phyloP scores from a whole-genome alignment of 2,113 vertebrate species.

The Phrynosoma blainvillii region DNA sequence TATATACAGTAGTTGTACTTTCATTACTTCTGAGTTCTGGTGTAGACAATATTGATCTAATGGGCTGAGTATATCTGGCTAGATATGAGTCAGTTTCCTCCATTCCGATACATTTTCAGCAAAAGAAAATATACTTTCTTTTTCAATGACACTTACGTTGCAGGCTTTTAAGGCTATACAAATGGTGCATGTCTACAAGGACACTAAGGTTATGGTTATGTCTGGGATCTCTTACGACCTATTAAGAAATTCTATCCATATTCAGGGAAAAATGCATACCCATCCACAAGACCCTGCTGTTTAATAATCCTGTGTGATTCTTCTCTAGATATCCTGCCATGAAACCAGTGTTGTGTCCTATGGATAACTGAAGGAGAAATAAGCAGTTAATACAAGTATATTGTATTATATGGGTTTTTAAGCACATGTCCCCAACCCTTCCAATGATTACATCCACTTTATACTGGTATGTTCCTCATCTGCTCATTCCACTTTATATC shows the following conservation, averaged over 20 bases:
- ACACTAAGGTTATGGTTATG: not conserved
- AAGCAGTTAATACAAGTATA: not conserved
- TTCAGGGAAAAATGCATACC: conserved; percentile 76
- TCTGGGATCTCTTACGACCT: not conserved
- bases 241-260: not conserved
- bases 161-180: not conserved
- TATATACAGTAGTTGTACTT: too few relatives aligned
- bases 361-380: conserved; percentile 87
- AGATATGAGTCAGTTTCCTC: too few relatives aligned
- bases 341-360: conserved; percentile 96
- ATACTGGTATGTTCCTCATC: not conserved
- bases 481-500: too few relatives aligned
- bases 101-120: not conserved
- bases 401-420: not conserved
- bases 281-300: conserved; percentile 96
- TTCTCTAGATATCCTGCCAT: conserved; percentile 93
- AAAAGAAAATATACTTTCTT: not conserved
- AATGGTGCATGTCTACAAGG: not conserved
- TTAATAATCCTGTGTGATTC: conserved; percentile 94
- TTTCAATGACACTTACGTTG: not conserved
- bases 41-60: too few relatives aligned
- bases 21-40: too few relatives aligned
- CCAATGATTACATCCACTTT: not conserved
- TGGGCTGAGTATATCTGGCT: too few relatives aligned
- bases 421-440: not conserved